Evolutionary conservation across 1,140 invertebrate species (phyloP), one percentile per base, ranked within the genome.

Genomic region (Hermatobates lingyangjiaoensis): DNA sequence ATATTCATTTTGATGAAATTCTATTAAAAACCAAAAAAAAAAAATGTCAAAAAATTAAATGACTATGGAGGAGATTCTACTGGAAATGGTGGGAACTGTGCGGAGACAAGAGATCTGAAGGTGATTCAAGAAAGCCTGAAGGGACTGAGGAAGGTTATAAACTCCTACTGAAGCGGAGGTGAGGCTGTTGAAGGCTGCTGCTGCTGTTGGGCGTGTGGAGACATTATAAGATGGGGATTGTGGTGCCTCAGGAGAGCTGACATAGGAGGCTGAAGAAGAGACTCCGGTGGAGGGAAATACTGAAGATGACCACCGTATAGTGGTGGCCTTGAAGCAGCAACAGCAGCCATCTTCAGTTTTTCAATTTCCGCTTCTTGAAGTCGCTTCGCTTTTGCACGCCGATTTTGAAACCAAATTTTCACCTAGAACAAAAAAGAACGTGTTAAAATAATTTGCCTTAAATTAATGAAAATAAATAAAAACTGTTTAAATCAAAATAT

Each of bases 361-460:
- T 89, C 87, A 58, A 91, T 78, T 73, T 94, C 90, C 27, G 90
- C 89, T 66, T 96, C 90, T 64, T 94, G 89, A 7, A 95, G 73
- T 23, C 91, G 75, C 65, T 96, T 96, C 57, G 87, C 86, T 68
- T 96, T 95, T 47, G 91, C 91, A 39, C 91, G 71, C 5, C 91
- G 75, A 66, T 96, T 96, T 78, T 96, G 91, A 66, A 95, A 96
- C 91, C 91, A 96, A 59, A 94, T 96, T 75, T 94, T 95, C 49
- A 91, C 86, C 80, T 87, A 72, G 34, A 70, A 73, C 56, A 59
- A 66, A 60, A 61, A 49, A 10, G 30, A 34, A n/a, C n/a, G 30
- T 34, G 30, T 34, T 34, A 34, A 39, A 39, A 39, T 18, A 26
- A 50, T 15, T 27, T 24, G 23, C 2, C 30, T 5, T 25, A 21